These are phyloP conservation scores for Atta cephalotes DNA, from an alignment of 1,140 invertebrate genomes.

Conservation along the genomic window DNA sequence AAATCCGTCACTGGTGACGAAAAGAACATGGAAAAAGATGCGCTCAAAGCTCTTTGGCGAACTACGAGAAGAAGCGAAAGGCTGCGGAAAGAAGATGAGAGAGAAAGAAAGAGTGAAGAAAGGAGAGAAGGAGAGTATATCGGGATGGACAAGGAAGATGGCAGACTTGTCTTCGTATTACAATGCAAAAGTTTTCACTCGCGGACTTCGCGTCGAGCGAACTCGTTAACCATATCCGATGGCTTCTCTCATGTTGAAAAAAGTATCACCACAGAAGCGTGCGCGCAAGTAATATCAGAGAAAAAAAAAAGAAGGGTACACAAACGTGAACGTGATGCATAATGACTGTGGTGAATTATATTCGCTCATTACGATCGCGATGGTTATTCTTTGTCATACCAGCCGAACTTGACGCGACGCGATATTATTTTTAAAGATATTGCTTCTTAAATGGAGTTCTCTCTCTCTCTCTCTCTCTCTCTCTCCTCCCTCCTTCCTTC, in stretches of 20 bases:
- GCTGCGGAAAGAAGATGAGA: constrained; percentile 36
- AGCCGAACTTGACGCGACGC: constrained; percentile 7
- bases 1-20: constrained; percentile 25
- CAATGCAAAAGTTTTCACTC: constrained; percentile 79
- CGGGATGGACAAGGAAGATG: constrained; percentile 18
- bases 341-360: constrained; percentile 35
- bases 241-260: constrained; percentile 26
- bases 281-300: constrained; percentile 24
- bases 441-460: constrained; percentile 6
- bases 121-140: background rate
- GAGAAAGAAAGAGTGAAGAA: constrained; percentile 22
- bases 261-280: constrained; percentile 29
- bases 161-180: constrained; percentile 70
- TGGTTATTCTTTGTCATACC: constrained; percentile 11
- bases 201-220: constrained; percentile 46
- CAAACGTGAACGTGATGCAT: constrained; percentile 25
- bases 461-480: background rate
- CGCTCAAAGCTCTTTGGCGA: constrained; percentile 2
- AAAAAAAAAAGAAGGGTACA: background rate
- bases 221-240: constrained; percentile 59
- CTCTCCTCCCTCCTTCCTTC: too few species aligned
- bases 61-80: constrained; percentile 3
- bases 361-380: constrained; percentile 30
- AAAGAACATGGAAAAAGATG: background rate
- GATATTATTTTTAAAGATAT: constrained; percentile 27